Base-by-base conservation (phyloP, 2,797 vertebrate species). In the Netta rufina region DNA sequence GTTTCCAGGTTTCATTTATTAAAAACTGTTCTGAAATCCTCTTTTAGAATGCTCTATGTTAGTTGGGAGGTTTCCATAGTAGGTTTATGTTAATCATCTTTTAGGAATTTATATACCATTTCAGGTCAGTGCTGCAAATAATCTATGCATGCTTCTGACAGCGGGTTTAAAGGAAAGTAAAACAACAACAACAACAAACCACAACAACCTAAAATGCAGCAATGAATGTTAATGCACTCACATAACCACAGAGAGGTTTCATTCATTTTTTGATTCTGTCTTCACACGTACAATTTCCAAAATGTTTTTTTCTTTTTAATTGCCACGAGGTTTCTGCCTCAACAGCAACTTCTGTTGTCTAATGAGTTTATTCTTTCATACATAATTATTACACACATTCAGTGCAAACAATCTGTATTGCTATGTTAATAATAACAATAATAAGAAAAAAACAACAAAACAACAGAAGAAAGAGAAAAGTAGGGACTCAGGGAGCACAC, bases 401-500 rank as follows among this genome's bases (percentile, higher is more conserved):
- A 54, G 24, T 30, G 39, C 45, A 93, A 93, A 71, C 16, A 84
- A 47, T 75, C 57, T 58, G 30, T 60, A 69, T 66, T 87, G 14
- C 43, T 49, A 73, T 86, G 91, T 92, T 82, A 87, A 73, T 73
- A 8, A 54, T 16, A 61, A 60, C 21, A 36, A 60, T 15, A 24
- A 24, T 10, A 25, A n/a, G 10, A 56, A 56, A 49, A 49, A 24
- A 49, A 24, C 22, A 49, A 57, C 30, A 72, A 91, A 82, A 39
- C 56, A 93, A 57, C 58, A 91, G 86, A 93, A 95, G 80, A 85
- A 82, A 58, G 83, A 92, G 88, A 57, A 83, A 91, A 93, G 83
- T 84, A 51, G 11, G 57, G 67, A 57, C 74, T 91, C 0, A 0
- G 77, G 86, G 67, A 92, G 86, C 70, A 94, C 91, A 65, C 83